Percentiles rank a stretch among this genome's conserved stretches.
These are phyloP conservation scores for Chaetodon trifasciatus DNA, from an alignment of 2,797 vertebrate genomes.

Conservation along the genomic window DNA sequence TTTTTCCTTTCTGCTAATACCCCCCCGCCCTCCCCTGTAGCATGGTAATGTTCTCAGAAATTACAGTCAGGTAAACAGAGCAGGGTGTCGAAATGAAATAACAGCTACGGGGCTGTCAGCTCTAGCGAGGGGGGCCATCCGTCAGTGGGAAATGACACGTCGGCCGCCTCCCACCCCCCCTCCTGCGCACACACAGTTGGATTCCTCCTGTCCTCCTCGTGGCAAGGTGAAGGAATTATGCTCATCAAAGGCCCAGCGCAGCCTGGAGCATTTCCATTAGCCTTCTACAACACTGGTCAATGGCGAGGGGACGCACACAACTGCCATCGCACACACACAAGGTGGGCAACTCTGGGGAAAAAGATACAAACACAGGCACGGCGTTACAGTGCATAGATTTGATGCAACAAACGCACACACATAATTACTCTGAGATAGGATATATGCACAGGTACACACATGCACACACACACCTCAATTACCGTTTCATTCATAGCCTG, in stretches of 20 bases:
- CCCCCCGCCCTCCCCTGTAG: conserved; percentile 23
- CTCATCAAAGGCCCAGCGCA: conserved; percentile 74
- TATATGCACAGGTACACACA: conserved; percentile 56
- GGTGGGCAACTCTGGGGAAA: conserved; percentile 6
- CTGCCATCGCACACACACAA: conserved; percentile 19
- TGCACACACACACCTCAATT: conserved; percentile 70
- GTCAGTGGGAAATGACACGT: conserved; percentile 81
- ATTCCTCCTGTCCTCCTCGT: conserved; percentile 77
- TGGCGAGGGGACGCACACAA: conserved; percentile 47
- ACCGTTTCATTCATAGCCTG: conserved; percentile 72
- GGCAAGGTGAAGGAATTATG: conserved; percentile 84
- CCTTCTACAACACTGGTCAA: conserved; percentile 74
- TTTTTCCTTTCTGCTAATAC: conserved; percentile 40
- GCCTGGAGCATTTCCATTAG: conserved; percentile 83
- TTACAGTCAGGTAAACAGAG: conserved; percentile 84
- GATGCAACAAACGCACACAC: conserved; percentile 48
- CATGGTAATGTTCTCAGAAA: conserved; percentile 81
- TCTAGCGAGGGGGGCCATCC: conserved; percentile 75
- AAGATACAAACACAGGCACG: neutral
- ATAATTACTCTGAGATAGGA: conserved; percentile 58
- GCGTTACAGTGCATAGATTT: conserved; percentile 30
- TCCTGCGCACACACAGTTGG: conserved; percentile 65
- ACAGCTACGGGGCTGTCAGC: conserved; percentile 79
- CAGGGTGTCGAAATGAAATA: conserved; percentile 81
- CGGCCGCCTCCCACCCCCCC: conserved; percentile 31